These are phyloP conservation scores for Microchirus variegatus DNA, from an alignment of 2,797 vertebrate species.

Conservation along the genomic window DNA sequence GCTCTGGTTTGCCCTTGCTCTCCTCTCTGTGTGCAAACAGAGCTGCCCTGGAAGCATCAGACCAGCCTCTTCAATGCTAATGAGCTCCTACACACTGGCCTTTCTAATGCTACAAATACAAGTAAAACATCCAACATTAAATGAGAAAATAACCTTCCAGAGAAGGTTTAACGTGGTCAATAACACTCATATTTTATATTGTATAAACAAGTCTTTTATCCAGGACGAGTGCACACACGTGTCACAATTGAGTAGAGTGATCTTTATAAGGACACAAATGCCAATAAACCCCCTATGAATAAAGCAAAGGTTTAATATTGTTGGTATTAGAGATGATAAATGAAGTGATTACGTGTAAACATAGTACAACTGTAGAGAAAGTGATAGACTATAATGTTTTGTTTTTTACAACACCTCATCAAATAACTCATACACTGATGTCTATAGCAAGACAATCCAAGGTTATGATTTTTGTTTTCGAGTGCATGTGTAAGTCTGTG, in stretches of 20 bases:
- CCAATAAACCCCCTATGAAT: background rate
- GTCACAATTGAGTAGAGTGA: background rate
- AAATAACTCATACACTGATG: slow-evolving; percentile 26
- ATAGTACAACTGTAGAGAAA: slow-evolving; percentile 7
- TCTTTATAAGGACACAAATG: background rate
- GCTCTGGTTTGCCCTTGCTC: slow-evolving; percentile 59
- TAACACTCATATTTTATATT: slow-evolving; percentile 7
- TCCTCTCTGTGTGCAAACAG: slow-evolving; percentile 66
- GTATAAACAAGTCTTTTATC: slow-evolving; percentile 6
- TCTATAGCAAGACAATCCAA: slow-evolving; percentile 29
- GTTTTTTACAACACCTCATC: slow-evolving; percentile 15
- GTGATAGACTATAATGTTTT: background rate
- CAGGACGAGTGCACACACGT: background rate
- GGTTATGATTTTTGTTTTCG: slow-evolving; percentile 24
- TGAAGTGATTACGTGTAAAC: slow-evolving; percentile 11
- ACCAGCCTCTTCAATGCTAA: slow-evolving; percentile 70
- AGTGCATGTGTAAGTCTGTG: slow-evolving; percentile 19
- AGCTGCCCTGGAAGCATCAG: slow-evolving; percentile 69
- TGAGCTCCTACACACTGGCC: slow-evolving; percentile 59
- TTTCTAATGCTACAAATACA: slow-evolving; percentile 42
- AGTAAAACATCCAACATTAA: slow-evolving; percentile 43
- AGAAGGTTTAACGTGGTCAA: slow-evolving; percentile 4
- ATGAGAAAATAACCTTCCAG: slow-evolving; percentile 36
- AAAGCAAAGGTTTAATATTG: background rate
- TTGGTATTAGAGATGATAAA: background rate